Conservation (phyloP, 2,113 vertebrate genomes). For the Eublepharis macularius region DNA sequence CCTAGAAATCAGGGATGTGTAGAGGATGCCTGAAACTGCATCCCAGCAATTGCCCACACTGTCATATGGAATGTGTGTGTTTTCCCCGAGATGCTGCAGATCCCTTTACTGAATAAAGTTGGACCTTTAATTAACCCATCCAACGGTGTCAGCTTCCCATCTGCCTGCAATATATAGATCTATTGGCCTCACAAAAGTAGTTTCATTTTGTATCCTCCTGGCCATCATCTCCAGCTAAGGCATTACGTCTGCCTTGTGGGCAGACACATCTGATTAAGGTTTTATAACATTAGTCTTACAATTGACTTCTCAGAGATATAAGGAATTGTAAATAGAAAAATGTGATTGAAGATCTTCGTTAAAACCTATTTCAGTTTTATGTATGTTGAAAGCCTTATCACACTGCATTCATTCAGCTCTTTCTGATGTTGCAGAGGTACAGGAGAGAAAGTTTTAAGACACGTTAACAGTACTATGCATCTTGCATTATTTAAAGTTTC, state of each 20-base stretch:
- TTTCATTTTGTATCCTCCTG: no score
- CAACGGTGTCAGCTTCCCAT: no score
- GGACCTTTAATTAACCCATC: no score
- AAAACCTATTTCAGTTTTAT: slow-evolving; percentile 29
- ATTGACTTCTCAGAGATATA: slow-evolving; percentile 5
- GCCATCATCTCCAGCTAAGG: background rate
- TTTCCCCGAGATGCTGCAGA: no score
- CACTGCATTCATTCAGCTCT: slow-evolving; percentile 20
- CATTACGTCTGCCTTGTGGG: background rate
- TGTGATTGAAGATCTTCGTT: slow-evolving; percentile 35
- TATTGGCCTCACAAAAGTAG: no score
- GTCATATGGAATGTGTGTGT: no score
- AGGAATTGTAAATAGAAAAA: slow-evolving; percentile 11
- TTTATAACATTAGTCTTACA: background rate
- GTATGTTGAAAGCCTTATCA: slow-evolving; percentile 9
- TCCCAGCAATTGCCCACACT: no score
- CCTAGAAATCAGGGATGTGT: no score
- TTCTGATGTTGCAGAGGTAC: slow-evolving; percentile 21
- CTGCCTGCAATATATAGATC: no score
- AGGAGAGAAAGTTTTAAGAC: slow-evolving; percentile 12
- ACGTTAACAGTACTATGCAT: slow-evolving; percentile 39
- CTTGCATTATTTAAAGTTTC: slow-evolving; percentile 37
- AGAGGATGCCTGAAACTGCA: no score
- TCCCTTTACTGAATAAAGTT: no score
- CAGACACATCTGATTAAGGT: background rate